phyloP scores from a whole-genome alignment of 2,113 vertebrate species.

The Propithecus coquereli region DNA sequence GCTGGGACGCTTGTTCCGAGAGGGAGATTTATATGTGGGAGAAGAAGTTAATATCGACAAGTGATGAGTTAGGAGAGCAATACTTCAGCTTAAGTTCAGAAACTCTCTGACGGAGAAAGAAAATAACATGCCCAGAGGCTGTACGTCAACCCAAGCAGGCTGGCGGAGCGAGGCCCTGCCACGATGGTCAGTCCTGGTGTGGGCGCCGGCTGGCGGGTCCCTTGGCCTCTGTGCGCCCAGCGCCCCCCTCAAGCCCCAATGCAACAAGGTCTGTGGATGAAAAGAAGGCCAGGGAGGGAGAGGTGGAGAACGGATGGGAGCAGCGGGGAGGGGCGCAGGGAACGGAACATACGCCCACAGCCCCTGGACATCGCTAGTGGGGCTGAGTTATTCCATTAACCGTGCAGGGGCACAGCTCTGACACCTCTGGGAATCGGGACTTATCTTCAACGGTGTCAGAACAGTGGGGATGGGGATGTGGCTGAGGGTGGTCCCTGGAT shows the following conservation, averaged over 20 bases:
- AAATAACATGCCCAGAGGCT: background rate
- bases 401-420: accelerated
- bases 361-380: background rate
- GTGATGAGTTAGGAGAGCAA: constrained; percentile 48
- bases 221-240: background rate
- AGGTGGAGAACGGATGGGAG: too few species aligned
- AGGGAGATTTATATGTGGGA: constrained; percentile 12
- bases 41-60: constrained; percentile 32
- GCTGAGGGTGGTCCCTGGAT: background rate
- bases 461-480: background rate
- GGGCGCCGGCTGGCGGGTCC: background rate
- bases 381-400: accelerated
- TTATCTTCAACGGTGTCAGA: background rate
- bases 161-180: background rate
- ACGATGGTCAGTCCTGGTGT: accelerated
- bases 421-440: background rate
- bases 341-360: accelerated
- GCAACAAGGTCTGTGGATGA: background rate
- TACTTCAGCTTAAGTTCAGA: constrained; percentile 49
- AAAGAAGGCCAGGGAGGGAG: background rate
- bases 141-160: background rate
- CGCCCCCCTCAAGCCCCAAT: too few species aligned
- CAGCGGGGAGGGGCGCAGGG: background rate
- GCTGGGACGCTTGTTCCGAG: background rate
- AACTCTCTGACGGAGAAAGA: constrained; percentile 11